phyloP scores from a whole-genome alignment of 2,888 invertebrate genomes.

The Norana najaformis region DNA sequence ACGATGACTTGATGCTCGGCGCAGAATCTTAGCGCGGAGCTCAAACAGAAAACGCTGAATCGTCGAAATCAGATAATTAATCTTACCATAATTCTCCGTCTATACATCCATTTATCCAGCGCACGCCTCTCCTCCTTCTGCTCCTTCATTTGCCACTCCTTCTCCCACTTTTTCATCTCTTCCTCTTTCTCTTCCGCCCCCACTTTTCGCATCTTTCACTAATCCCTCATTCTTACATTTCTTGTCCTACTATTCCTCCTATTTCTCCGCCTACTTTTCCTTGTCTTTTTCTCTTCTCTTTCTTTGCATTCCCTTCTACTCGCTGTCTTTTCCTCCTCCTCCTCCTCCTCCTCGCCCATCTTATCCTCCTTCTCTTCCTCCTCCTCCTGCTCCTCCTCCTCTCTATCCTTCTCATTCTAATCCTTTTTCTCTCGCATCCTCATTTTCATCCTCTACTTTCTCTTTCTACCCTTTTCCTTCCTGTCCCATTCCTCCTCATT shows the following conservation, averaged over 20 bases:
- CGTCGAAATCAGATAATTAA: slow-evolving; percentile 21
- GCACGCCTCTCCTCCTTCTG: background rate
- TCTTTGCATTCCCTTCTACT: background rate
- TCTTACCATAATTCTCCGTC: slow-evolving; percentile 14
- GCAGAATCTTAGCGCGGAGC: background rate
- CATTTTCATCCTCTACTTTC: too few relatives aligned
- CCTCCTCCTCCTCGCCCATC: too few relatives aligned
- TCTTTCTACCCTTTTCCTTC: too few relatives aligned
- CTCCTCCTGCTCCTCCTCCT: too few relatives aligned
- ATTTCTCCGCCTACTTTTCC: too few relatives aligned
- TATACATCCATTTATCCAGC: background rate
- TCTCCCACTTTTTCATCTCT: background rate
- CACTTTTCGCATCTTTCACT: background rate
- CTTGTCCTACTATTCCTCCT: too few relatives aligned
- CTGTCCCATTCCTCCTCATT: background rate
- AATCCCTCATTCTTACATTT: too few relatives aligned
- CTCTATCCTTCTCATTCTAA: too few relatives aligned
- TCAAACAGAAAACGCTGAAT: background rate
- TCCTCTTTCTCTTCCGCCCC: background rate
- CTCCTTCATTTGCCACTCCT: background rate
- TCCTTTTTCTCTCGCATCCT: too few relatives aligned
- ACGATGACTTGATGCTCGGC: background rate
- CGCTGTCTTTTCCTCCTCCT: too few relatives aligned
- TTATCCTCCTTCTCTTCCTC: too few relatives aligned
- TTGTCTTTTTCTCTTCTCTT: too few relatives aligned